Conservation (phyloP, 2,888 invertebrate species). For the Baccha elongata region DNA sequence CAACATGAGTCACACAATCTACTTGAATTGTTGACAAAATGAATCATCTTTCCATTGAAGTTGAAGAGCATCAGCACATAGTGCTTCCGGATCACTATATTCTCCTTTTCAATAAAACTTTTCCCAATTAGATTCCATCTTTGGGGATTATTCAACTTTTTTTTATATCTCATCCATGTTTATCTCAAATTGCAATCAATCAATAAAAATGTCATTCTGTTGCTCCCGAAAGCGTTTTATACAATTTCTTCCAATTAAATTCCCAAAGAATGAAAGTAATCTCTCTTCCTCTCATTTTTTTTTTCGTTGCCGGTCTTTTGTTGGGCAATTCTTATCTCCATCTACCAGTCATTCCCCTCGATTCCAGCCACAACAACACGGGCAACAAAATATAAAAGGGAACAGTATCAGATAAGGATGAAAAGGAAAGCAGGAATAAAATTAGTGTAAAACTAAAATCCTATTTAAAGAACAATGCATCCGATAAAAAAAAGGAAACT, state of each 20-base stretch:
- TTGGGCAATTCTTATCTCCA: slow-evolving; percentile 50
- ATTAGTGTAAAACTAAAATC: slow-evolving; percentile 74
- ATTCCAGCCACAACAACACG: slow-evolving; percentile 40
- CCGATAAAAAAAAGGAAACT: slow-evolving; percentile 68
- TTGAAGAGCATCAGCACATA: neutral
- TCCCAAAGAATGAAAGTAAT: slow-evolving; percentile 59
- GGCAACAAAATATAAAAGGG: slow-evolving; percentile 1
- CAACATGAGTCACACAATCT: slow-evolving; percentile 33
- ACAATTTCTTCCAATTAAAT: slow-evolving; percentile 68
- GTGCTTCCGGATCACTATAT: slow-evolving; percentile 9
- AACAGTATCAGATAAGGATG: slow-evolving; percentile 66
- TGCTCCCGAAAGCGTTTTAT: slow-evolving; percentile 43
- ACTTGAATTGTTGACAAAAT: slow-evolving; percentile 2
- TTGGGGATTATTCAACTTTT: slow-evolving; percentile 21
- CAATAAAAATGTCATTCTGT: slow-evolving; percentile 67
- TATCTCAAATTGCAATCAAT: slow-evolving; percentile 70
- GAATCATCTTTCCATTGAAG: slow-evolving; percentile 47
- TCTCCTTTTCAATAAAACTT: slow-evolving; percentile 36
- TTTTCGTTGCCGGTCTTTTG: neutral
- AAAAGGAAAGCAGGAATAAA: slow-evolving; percentile 56
- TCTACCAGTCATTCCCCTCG: slow-evolving; percentile 58
- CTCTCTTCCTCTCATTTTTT: slow-evolving; percentile 3
- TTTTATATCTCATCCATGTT: slow-evolving; percentile 8
- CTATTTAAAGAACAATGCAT: slow-evolving; percentile 71
- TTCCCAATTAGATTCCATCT: slow-evolving; percentile 60